Conservation (phyloP, 2,888 invertebrate species). For the Eulithis testata region DNA sequence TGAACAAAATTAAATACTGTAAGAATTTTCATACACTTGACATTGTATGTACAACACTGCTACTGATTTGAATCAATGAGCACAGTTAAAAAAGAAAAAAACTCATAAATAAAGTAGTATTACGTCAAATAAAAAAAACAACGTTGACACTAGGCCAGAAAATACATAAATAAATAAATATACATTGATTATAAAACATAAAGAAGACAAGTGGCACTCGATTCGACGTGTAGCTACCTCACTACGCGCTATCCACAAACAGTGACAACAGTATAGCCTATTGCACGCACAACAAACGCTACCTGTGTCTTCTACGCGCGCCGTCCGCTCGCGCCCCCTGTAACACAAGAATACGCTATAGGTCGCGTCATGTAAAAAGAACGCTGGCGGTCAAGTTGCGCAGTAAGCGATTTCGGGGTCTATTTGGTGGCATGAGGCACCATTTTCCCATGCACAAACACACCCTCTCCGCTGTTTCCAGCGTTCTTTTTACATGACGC, state of each 20-base stretch:
- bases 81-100: too few species aligned
- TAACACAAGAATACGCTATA: constrained; percentile 83
- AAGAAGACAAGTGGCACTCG: constrained; percentile 41
- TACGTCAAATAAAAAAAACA: background rate
- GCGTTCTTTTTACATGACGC: too few species aligned
- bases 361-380: too few species aligned
- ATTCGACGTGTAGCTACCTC: constrained; percentile 76
- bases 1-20: constrained; percentile 1
- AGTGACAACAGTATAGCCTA: constrained; percentile 84
- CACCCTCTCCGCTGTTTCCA: too few species aligned
- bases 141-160: background rate
- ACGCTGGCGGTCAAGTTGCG: too few species aligned
- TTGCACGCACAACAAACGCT: constrained; percentile 85
- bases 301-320: constrained; percentile 81
- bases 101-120: too few species aligned
- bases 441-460: too few species aligned
- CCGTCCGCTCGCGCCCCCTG: constrained; percentile 80
- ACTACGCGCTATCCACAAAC: constrained; percentile 81
- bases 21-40: background rate
- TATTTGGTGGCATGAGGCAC: too few species aligned
- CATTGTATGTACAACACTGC: too few species aligned
- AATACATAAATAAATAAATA: background rate
- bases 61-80: too few species aligned
- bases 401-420: too few species aligned
- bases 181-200: background rate